Evolutionary conservation across 2,797 vertebrate genomes (phyloP).

Genomic region (Fistularia commersonii): DNA sequence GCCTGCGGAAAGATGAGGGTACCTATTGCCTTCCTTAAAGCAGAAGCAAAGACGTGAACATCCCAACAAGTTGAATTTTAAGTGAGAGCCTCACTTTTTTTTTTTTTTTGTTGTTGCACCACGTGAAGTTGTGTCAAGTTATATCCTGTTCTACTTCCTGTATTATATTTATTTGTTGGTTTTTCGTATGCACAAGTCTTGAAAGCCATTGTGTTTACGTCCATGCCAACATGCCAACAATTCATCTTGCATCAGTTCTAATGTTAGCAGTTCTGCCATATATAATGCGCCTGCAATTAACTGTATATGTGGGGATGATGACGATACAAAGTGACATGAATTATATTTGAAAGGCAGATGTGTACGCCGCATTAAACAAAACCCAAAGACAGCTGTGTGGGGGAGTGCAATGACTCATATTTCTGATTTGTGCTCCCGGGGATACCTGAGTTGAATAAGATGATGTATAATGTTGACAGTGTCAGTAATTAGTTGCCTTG

Average conservation of each 20-base stretch:
- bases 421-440: constrained; percentile 17
- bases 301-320: constrained; percentile 2
- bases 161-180: too few species aligned
- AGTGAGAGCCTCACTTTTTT: too few species aligned
- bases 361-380: constrained; percentile 13
- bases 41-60: too few species aligned
- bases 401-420: constrained; percentile 21
- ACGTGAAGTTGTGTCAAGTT: too few species aligned
- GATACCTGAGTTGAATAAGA: constrained; percentile 21
- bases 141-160: too few species aligned
- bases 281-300: constrained; percentile 7
- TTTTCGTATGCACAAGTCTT: background rate
- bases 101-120: too few species aligned
- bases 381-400: constrained; percentile 14
- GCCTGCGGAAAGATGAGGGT: too few species aligned
- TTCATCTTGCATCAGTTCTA: background rate
- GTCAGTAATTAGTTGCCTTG: constrained; percentile 41
- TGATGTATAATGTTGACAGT: constrained; percentile 8
- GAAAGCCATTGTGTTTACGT: background rate
- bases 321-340: constrained; percentile 19
- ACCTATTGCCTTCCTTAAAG: too few species aligned
- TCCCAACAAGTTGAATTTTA: too few species aligned
- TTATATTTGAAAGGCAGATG: constrained; percentile 34
- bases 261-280: background rate
- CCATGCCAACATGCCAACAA: background rate